Percentiles rank a stretch among this genome's conserved stretches.
Conservation (phyloP, 2,888 invertebrate genomes). For the Pyrrhia umbra region DNA sequence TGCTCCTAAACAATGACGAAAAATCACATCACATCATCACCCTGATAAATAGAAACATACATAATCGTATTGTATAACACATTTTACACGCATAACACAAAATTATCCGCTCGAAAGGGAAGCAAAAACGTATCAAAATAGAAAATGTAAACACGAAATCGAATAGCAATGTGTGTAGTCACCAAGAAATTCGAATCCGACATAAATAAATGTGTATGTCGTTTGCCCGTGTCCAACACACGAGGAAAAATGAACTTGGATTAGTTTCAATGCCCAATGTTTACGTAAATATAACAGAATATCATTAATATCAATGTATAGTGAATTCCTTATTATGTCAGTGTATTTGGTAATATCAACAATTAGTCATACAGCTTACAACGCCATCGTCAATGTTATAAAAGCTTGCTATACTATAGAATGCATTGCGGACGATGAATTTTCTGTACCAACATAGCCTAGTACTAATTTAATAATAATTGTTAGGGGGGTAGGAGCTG, state of each 20-base stretch:
- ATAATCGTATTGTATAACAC: not conserved
- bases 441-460: too few relatives aligned
- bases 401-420: too few relatives aligned
- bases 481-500: too few relatives aligned
- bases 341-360: not conserved
- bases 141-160: conserved; percentile 42
- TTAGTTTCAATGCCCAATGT: conserved; percentile 49
- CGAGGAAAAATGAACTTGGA: conserved; percentile 45
- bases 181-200: conserved; percentile 40
- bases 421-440: too few relatives aligned
- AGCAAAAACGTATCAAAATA: conserved; percentile 43
- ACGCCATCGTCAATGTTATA: too few relatives aligned
- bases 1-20: too few relatives aligned
- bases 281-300: conserved; percentile 30
- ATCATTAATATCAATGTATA: conserved; percentile 33
- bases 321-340: not conserved
- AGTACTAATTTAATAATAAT: too few relatives aligned
- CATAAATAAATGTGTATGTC: conserved; percentile 40
- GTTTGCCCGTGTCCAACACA: conserved; percentile 25
- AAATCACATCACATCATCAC: too few relatives aligned
- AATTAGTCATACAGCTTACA: not conserved
- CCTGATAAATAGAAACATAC: not conserved
- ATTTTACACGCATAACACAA: not conserved
- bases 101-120: conserved; percentile 11
- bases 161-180: conserved; percentile 35